phyloP scores from a whole-genome alignment of 2,888 invertebrate genomes.

The Drosophila infuscata region DNA sequence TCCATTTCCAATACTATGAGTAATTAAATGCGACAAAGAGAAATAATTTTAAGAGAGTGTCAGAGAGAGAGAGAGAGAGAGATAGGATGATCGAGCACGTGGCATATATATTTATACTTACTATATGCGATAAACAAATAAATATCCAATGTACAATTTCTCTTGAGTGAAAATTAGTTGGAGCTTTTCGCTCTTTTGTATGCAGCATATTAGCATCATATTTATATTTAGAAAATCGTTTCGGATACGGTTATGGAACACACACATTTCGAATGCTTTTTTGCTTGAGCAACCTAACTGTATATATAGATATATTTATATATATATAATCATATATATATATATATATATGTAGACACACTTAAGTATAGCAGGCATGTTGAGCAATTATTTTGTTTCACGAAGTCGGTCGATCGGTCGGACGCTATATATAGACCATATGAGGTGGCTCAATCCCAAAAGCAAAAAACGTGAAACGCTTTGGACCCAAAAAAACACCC shows the following conservation, averaged over 20 bases:
- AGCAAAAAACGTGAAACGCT: conserved; percentile 5
- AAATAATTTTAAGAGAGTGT: conserved; percentile 22
- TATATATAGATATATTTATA: conserved; percentile 11
- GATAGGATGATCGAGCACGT: conserved; percentile 45
- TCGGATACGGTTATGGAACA: conserved; percentile 72
- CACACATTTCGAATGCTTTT: conserved; percentile 50
- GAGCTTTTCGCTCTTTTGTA: conserved; percentile 21
- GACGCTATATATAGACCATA: conserved; percentile 67
- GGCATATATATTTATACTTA: conserved; percentile 15
- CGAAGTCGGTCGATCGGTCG: conserved; percentile 74
- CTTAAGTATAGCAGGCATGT: conserved; percentile 51
- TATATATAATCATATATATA: conserved; percentile 15
- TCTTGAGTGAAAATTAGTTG: conserved; percentile 5
- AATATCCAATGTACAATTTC: conserved; percentile 20
- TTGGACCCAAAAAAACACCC: conserved; percentile 42
- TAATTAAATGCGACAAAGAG: neutral
- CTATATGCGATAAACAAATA: conserved; percentile 1
- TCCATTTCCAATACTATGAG: conserved; percentile 17
- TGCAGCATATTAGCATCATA: conserved; percentile 71
- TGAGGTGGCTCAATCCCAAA: conserved; percentile 65
- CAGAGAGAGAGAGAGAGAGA: neutral
- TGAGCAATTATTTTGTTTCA: conserved; percentile 72
- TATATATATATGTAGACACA: conserved; percentile 18
- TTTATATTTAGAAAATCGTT: conserved; percentile 77
- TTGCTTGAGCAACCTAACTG: conserved; percentile 37